Conservation (phyloP, 2,113 vertebrate species). For the Chaetura pelagica region DNA sequence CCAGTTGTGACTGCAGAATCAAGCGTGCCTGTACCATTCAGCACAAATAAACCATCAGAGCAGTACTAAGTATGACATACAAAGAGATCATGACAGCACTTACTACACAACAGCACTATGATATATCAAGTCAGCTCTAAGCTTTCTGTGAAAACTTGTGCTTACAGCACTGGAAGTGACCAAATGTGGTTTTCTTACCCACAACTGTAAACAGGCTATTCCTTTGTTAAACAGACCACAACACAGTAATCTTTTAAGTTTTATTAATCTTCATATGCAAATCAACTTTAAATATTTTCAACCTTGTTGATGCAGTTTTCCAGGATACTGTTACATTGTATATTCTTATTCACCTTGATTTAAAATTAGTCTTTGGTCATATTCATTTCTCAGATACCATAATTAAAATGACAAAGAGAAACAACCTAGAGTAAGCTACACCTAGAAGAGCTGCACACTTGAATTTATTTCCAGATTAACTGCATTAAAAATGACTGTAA, state of each 20-base stretch:
- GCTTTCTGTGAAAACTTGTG: not conserved
- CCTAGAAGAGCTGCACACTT: not conserved
- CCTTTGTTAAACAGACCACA: not conserved
- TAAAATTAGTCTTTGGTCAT: not conserved
- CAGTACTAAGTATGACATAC: not conserved
- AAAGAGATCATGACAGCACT: not conserved
- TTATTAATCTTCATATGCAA: not conserved
- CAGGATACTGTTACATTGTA: not conserved
- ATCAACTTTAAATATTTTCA: not conserved
- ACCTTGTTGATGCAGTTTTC: not conserved
- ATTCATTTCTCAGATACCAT: not conserved
- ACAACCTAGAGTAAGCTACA: not conserved
- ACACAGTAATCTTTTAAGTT: not conserved
- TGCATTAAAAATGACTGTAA: not conserved
- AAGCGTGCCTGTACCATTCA: conserved; percentile 80
- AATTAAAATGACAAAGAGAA: not conserved
- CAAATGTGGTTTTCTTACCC: not conserved
- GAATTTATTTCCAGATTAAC: not conserved
- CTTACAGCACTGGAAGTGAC: not conserved
- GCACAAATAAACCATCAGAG: not conserved
- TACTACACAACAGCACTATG: not conserved
- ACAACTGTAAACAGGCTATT: not conserved
- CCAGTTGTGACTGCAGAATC: conserved; percentile 93
- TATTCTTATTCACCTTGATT: not conserved
- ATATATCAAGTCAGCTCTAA: not conserved